Percentiles rank a stretch among this genome's conserved stretches.
phyloP scores from a whole-genome alignment of 2,113 vertebrate genomes.

The Spea bombifrons region DNA sequence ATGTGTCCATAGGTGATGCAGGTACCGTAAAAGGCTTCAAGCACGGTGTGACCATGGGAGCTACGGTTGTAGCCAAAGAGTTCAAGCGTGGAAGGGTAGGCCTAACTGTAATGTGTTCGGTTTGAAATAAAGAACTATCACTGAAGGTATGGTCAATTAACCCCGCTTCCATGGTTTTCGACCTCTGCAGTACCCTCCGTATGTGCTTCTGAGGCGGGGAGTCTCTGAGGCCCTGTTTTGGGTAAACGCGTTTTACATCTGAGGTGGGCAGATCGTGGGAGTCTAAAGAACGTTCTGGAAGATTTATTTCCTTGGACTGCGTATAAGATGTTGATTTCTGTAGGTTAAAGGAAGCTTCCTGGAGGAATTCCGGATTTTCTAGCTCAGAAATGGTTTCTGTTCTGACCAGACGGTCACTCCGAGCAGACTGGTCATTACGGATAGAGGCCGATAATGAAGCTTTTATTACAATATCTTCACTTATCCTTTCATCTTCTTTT shows the following conservation, averaged over 20 bases:
- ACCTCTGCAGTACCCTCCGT: conserved; percentile 20
- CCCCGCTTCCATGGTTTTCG: conserved; percentile 21
- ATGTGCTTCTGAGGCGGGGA: conserved; percentile 16
- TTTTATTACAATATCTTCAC: neutral
- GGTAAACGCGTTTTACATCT: neutral
- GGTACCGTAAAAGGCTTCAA: neutral
- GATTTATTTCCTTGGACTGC: neutral
- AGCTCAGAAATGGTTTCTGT: neutral
- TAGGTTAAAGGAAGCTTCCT: neutral
- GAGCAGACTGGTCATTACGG: neutral
- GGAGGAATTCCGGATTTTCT: neutral
- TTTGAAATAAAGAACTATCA: neutral
- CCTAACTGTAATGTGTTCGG: neutral
- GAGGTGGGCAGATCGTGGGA: neutral
- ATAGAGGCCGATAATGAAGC: neutral
- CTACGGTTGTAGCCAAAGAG: neutral
- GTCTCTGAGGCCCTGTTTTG: neutral
- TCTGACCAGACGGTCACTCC: neutral
- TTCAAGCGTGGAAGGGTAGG: neutral
- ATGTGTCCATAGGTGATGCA: neutral
- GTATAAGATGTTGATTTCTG: conserved; percentile 2
- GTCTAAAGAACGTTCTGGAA: neutral
- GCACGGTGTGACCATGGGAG: neutral
- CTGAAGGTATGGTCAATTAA: neutral
- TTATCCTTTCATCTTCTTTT: neutral